Evolutionary conservation across 2,113 vertebrate genomes (phyloP).

Genomic region (Pelobates fuscus): DNA sequence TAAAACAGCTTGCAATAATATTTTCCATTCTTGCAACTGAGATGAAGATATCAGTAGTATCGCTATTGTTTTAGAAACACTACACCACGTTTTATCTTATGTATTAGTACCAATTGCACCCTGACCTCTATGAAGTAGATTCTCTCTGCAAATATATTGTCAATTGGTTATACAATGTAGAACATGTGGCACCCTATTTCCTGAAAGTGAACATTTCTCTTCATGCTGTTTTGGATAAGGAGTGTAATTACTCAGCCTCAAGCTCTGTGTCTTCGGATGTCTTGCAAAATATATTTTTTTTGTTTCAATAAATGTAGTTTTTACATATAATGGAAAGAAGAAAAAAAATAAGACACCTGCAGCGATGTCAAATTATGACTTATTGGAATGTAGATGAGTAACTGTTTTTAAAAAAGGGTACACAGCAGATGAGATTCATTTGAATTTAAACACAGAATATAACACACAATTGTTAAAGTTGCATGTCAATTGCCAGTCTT

Average conservation of each 20-base stretch:
- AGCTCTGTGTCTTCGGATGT: constrained; percentile 50
- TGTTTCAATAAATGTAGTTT: constrained; percentile 43
- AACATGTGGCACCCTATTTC: not conserved
- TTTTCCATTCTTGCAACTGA: not conserved
- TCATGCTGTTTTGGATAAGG: constrained; percentile 9
- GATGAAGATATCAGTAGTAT: not conserved
- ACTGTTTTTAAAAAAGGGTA: constrained; percentile 25
- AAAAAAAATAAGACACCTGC: constrained; percentile 48
- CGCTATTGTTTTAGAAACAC: not conserved
- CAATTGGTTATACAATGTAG: not conserved
- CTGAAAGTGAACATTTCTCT: not conserved
- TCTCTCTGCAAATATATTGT: not conserved
- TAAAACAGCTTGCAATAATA: not conserved
- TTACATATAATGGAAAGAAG: constrained; percentile 42
- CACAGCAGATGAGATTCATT: constrained; percentile 52
- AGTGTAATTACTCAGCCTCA: constrained; percentile 33
- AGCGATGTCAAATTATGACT: constrained; percentile 52
- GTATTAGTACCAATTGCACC: not conserved
- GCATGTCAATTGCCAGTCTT: too few relatives aligned
- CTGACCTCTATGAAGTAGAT: not conserved
- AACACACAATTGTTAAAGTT: too few relatives aligned
- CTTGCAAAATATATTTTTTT: constrained; percentile 38
- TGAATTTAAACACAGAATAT: not conserved
- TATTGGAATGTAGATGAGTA: constrained; percentile 32
- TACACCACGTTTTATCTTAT: not conserved